These are phyloP conservation scores for Omphaloscelis lunosa DNA, from an alignment of 2,888 invertebrate genomes.

Conservation along the genomic window DNA sequence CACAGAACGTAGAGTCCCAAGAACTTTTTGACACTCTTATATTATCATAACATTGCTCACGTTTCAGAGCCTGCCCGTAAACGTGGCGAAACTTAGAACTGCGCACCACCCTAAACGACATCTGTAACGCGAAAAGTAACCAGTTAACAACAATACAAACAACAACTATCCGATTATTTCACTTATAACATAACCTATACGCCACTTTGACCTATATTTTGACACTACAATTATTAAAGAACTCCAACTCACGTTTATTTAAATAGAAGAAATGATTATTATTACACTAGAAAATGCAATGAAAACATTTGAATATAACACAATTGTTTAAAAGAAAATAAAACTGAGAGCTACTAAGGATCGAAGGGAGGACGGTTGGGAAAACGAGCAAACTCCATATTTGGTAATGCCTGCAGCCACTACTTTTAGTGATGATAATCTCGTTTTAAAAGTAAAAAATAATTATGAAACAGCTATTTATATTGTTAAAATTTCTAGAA, in stretches of 20 bases:
- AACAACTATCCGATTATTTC: constrained; percentile 80
- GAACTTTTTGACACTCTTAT: constrained; percentile 99
- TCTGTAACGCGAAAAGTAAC: constrained; percentile 90
- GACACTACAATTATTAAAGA: constrained; percentile 81
- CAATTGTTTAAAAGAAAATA: constrained; percentile 84
- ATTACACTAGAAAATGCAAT: constrained; percentile 86
- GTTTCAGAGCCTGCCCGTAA: constrained; percentile 96
- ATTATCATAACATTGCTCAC: constrained; percentile 99
- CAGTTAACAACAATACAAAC: constrained; percentile 83
- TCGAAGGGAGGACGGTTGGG: constrained; percentile 91
- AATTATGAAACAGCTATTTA: constrained; percentile 29
- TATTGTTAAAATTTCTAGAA: constrained; percentile 32
- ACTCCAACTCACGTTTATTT: constrained; percentile 86
- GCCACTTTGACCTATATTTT: constrained; percentile 88
- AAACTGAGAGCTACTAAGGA: constrained; percentile 89
- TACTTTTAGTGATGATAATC: constrained; percentile 82
- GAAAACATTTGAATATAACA: constrained; percentile 88
- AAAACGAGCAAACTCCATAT: constrained; percentile 93
- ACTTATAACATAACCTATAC: constrained; percentile 89
- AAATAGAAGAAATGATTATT: constrained; percentile 81
- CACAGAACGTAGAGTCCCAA: constrained; percentile 99
- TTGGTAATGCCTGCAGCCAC: constrained; percentile 92
- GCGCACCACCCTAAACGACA: constrained; percentile 99
- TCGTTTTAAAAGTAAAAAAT: constrained; percentile 65
- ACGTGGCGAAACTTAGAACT: constrained; percentile 99